These are phyloP conservation scores for Onthophagus taurus DNA, from an alignment of 1,140 invertebrate genomes.

Conservation along the genomic window DNA sequence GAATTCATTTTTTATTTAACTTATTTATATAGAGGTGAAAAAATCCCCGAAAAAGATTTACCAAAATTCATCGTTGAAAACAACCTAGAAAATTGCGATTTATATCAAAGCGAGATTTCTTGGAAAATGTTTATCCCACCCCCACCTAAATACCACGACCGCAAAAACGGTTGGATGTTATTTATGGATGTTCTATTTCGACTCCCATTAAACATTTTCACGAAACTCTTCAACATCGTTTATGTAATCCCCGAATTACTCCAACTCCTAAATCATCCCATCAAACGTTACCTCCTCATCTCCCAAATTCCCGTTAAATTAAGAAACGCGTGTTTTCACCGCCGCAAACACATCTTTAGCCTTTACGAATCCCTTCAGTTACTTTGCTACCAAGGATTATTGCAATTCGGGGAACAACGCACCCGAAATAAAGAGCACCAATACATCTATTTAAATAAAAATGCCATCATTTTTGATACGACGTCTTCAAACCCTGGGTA, in stretches of 20 bases:
- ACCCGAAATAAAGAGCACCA: slow-evolving; percentile 61
- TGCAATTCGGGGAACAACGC: slow-evolving; percentile 59
- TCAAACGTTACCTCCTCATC: slow-evolving; percentile 55
- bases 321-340: slow-evolving; percentile 44
- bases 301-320: slow-evolving; percentile 45
- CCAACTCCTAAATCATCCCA: slow-evolving; percentile 55
- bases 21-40: slow-evolving; percentile 46
- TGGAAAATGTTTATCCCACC: slow-evolving; percentile 72
- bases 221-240: slow-evolving; percentile 54
- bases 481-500: slow-evolving; percentile 52
- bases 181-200: slow-evolving; percentile 62
- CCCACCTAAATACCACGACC: slow-evolving; percentile 51
- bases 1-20: slow-evolving; percentile 60
- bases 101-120: slow-evolving; percentile 44
- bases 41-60: slow-evolving; percentile 35
- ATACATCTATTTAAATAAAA: slow-evolving; percentile 60
- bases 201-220: slow-evolving; percentile 62
- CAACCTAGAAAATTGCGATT: slow-evolving; percentile 29
- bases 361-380: slow-evolving; percentile 47
- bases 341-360: slow-evolving; percentile 55
- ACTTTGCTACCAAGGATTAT: slow-evolving; percentile 57
- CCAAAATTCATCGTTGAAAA: slow-evolving; percentile 37
- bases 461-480: slow-evolving; percentile 55
- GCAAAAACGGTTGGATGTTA: slow-evolving; percentile 60
- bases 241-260: slow-evolving; percentile 50